Evolutionary conservation across 2,888 invertebrate species (phyloP).

Genomic region (Chrysolina americana): DNA sequence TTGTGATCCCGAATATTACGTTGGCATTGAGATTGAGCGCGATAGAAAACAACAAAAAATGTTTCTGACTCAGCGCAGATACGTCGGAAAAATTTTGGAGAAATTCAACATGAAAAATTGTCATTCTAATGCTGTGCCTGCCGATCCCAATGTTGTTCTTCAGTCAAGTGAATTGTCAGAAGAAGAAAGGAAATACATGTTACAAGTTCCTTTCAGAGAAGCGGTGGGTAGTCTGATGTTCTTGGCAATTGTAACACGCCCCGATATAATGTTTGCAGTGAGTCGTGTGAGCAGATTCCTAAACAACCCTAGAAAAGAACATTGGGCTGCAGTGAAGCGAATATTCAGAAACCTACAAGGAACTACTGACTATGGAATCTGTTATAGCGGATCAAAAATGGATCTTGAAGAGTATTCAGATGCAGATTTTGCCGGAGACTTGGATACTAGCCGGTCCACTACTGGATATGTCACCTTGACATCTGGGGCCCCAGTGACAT

Average conservation of each 20-base stretch:
- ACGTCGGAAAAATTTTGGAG: background rate
- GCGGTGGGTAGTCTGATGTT: slow-evolving; percentile 4
- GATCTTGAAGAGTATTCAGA: background rate
- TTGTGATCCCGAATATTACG: slow-evolving; percentile 19
- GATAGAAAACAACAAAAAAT: slow-evolving; percentile 3
- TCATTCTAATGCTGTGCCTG: slow-evolving; percentile 13
- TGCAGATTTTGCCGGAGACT: background rate
- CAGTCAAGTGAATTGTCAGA: slow-evolving; percentile 4
- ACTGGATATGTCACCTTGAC: slow-evolving; percentile 4
- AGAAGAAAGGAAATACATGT: slow-evolving; percentile 7
- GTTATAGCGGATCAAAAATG: background rate
- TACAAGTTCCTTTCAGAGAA: slow-evolving; percentile 4
- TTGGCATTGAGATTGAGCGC: slow-evolving; percentile 3
- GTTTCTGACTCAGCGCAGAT: background rate
- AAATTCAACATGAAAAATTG: slow-evolving; percentile 11
- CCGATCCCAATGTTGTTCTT: slow-evolving; percentile 12
- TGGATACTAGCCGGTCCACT: background rate
- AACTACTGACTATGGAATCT: background rate
- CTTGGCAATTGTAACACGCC: background rate
- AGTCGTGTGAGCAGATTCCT: slow-evolving; percentile 1
- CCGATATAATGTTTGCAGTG: slow-evolving; percentile 1
- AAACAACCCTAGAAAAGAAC: background rate
- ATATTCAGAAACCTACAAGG: background rate
- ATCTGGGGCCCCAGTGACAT: slow-evolving; percentile 2
- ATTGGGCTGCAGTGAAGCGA: background rate